phyloP scores from a whole-genome alignment of 2,888 invertebrate species.

The Platycheirus rosarum region DNA sequence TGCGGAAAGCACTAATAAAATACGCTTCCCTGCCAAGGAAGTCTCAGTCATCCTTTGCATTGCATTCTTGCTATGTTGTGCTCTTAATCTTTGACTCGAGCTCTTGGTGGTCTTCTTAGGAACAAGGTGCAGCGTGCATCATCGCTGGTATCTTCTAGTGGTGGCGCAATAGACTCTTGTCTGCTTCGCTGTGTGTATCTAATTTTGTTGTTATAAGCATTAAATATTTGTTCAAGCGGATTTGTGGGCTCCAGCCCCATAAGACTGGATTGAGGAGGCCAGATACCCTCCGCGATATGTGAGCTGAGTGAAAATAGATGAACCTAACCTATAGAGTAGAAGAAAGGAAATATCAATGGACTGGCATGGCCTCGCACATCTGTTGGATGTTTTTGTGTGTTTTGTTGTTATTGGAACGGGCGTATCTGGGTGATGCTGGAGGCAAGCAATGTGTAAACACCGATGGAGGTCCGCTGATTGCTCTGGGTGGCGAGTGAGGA shows the following conservation, averaged over 20 bases:
- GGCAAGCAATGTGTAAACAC: constrained; percentile 66
- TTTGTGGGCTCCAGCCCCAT: constrained; percentile 50
- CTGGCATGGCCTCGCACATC: constrained; percentile 57
- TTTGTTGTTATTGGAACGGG: constrained; percentile 48
- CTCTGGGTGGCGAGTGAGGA: constrained; percentile 69
- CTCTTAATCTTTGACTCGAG: constrained; percentile 16
- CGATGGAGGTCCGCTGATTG: constrained; percentile 63
- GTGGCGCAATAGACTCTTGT: constrained; percentile 43
- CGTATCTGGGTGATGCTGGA: constrained; percentile 59
- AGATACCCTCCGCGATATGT: constrained; percentile 1
- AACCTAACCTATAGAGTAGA: too few relatives aligned
- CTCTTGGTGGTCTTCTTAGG: constrained; percentile 46
- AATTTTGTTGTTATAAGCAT: constrained; percentile 56
- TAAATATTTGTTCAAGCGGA: constrained; percentile 69
- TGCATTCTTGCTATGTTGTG: background rate
- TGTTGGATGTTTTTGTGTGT: constrained; percentile 51
- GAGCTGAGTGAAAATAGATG: constrained; percentile 1
- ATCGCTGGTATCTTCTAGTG: background rate
- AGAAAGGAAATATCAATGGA: constrained; percentile 63
- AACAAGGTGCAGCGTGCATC: constrained; percentile 34
- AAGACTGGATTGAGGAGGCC: constrained; percentile 55
- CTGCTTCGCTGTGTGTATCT: constrained; percentile 41
- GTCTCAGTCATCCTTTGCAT: constrained; percentile 34
- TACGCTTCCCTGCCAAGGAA: constrained; percentile 27
- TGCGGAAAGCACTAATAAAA: constrained; percentile 51